phyloP scores from a whole-genome alignment of 37 sponge, comb jelly and placozoan genomes.

The Petrosia ficiformis region DNA sequence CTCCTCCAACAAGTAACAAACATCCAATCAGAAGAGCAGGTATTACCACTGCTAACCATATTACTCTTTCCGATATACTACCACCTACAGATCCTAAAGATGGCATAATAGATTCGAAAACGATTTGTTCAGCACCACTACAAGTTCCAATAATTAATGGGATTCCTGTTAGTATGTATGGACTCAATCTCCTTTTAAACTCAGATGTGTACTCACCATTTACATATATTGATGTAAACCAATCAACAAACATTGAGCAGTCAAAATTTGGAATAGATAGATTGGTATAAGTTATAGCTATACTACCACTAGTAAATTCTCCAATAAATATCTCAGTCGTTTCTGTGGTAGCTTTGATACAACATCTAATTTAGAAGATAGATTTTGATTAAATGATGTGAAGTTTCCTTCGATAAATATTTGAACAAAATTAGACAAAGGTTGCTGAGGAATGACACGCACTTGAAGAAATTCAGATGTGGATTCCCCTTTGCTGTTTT shows the following conservation, averaged over 20 bases:
- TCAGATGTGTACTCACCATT: constrained; percentile 1
- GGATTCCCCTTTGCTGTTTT: constrained; percentile 26
- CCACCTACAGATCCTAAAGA: background rate
- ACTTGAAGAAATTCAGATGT: constrained; percentile 35
- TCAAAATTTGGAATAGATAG: constrained; percentile 33
- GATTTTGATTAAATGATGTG: constrained; percentile 22
- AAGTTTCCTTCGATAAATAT: constrained; percentile 50
- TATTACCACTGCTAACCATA: constrained; percentile 33
- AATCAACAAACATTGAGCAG: constrained; percentile 23
- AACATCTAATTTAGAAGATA: constrained; percentile 22
- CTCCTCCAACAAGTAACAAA: constrained; percentile 7
- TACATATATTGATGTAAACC: constrained; percentile 3
- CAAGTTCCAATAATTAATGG: constrained; percentile 34
- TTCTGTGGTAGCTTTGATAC: constrained; percentile 5
- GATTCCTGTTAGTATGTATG: constrained; percentile 12
- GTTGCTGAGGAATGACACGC: constrained; percentile 12
- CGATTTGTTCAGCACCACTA: background rate
- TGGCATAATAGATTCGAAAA: background rate
- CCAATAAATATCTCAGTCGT: constrained; percentile 12
- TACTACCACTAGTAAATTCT: constrained; percentile 14
- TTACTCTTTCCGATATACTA: background rate
- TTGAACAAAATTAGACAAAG: constrained; percentile 9
- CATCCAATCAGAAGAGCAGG: constrained; percentile 26
- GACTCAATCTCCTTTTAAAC: constrained; percentile 7
- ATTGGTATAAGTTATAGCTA: constrained; percentile 45